Conservation (phyloP, 2,113 vertebrate species). For the Taurulus bubalis region DNA sequence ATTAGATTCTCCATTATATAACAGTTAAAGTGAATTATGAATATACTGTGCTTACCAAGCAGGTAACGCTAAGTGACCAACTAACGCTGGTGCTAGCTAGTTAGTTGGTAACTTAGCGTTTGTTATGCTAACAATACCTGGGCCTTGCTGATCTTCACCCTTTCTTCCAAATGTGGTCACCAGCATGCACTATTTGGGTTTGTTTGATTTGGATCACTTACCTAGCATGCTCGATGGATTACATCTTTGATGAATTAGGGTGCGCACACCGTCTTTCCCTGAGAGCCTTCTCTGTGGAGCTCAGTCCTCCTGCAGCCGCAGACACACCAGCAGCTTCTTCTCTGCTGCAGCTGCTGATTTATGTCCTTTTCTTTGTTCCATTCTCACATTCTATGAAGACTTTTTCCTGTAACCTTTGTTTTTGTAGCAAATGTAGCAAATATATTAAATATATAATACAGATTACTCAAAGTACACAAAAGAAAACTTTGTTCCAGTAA, state of each 20-base stretch:
- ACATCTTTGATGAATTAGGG: neutral
- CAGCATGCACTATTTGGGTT: neutral
- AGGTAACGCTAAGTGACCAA: no score
- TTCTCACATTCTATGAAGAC: neutral
- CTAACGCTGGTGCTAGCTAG: neutral
- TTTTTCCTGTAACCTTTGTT: neutral
- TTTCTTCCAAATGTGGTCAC: no score
- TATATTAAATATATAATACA: neutral
- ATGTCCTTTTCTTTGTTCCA: neutral
- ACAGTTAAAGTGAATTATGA: neutral
- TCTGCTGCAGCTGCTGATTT: neutral
- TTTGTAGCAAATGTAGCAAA: neutral
- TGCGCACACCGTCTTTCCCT: neutral
- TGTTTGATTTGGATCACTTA: neutral
- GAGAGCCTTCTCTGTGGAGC: neutral
- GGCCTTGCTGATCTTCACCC: no score
- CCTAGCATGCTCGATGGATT: neutral
- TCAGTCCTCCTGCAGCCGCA: neutral
- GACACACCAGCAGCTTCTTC: neutral
- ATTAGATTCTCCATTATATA: no score
- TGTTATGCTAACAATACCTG: no score
- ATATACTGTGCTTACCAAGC: neutral
- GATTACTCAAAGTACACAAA: neutral
- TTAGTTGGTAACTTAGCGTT: no score
- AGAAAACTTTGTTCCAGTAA: neutral